phyloP scores from a whole-genome alignment of 37 sponge, comb jelly and placozoan species.

The Ianthella basta region DNA sequence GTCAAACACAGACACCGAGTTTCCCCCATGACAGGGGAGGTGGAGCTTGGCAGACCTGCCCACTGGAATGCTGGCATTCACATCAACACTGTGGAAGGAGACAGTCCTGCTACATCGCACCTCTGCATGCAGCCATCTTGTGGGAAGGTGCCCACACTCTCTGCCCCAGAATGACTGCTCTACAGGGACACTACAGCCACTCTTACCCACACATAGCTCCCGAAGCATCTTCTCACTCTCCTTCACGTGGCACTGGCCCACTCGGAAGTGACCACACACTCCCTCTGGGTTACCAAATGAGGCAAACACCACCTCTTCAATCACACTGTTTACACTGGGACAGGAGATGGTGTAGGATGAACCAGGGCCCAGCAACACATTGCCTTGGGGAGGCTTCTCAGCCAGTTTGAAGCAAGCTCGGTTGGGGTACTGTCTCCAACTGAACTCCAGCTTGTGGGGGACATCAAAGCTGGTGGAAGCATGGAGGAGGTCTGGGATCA shows the following conservation, averaged over 20 bases:
- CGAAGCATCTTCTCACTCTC: background rate
- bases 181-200: background rate
- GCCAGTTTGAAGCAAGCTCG: constrained; percentile 53
- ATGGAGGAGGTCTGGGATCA: constrained; percentile 32
- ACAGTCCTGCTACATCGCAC: background rate
- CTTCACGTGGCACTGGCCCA: constrained; percentile 15
- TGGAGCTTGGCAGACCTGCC: constrained; percentile 31
- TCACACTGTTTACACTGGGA: background rate
- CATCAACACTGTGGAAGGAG: constrained; percentile 15
- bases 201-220: constrained; percentile 6
- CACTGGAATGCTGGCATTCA: constrained; percentile 23
- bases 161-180: background rate
- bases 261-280: constrained; percentile 15
- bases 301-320: constrained; percentile 28
- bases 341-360: constrained; percentile 4
- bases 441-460: constrained; percentile 43
- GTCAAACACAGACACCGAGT: constrained; percentile 22
- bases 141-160: background rate
- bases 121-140: constrained; percentile 21
- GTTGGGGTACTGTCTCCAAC: constrained; percentile 52
- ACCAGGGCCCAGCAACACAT: background rate
- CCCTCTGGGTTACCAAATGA: constrained; percentile 31
- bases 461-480: constrained; percentile 39
- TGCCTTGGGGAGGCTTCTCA: constrained; percentile 27
- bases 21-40: constrained; percentile 13